A percentile compares a stretch with the other conserved stretches of the same genome.
phyloP scores from a whole-genome alignment of 2,888 invertebrate species.

The Drosophila paramelanica region DNA sequence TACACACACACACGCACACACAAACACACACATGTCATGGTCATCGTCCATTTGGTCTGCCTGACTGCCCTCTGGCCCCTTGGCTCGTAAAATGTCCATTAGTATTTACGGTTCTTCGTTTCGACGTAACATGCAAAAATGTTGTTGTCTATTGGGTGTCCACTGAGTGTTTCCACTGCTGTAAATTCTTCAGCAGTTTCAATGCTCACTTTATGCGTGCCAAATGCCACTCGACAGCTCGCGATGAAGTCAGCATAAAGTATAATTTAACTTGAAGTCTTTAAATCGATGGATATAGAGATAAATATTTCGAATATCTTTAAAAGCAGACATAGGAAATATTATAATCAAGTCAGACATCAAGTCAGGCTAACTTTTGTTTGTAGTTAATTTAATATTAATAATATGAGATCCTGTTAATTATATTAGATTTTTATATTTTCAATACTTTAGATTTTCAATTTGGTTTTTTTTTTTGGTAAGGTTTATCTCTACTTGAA shows the following conservation, averaged over 20 bases:
- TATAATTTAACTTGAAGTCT: slow-evolving; percentile 3
- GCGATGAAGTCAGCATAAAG: slow-evolving; percentile 7
- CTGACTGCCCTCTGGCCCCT: slow-evolving; percentile 14
- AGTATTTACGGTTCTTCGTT: slow-evolving; percentile 73
- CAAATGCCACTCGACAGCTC: slow-evolving; percentile 25
- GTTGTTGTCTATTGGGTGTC: slow-evolving; percentile 15
- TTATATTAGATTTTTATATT: too few species aligned
- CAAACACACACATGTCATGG: not conserved
- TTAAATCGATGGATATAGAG: not conserved
- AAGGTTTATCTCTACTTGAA: too few species aligned
- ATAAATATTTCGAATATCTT: too few species aligned
- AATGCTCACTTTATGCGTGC: slow-evolving; percentile 21
- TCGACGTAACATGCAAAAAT: slow-evolving; percentile 76
- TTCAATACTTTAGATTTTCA: too few species aligned
- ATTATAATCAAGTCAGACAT: too few species aligned
- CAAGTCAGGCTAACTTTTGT: too few species aligned
- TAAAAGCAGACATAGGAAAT: too few species aligned
- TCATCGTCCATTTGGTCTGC: slow-evolving; percentile 44
- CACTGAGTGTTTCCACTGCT: slow-evolving; percentile 46
- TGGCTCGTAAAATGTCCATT: slow-evolving; percentile 83
- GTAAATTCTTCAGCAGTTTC: slow-evolving; percentile 63
- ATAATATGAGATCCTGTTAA: too few species aligned
- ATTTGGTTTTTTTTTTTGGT: too few species aligned
- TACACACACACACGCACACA: not conserved
- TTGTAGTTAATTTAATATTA: too few species aligned